Conservation (phyloP, 2,888 invertebrate genomes). For the Catocala sponsa region DNA sequence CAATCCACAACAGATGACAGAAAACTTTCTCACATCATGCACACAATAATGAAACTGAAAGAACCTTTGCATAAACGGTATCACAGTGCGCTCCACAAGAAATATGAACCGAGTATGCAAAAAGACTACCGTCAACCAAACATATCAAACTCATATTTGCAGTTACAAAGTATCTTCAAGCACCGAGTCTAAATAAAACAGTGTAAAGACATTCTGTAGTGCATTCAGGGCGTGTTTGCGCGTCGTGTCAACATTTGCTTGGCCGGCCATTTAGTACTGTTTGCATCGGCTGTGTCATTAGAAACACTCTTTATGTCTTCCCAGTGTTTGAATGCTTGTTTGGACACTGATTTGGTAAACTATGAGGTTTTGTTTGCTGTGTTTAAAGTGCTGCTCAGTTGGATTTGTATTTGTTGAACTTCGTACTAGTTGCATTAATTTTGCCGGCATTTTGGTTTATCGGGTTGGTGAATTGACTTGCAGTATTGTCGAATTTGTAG, state of each 20-base stretch:
- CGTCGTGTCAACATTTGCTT: constrained; percentile 46
- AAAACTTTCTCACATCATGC: too few species aligned
- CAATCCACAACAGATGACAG: too few species aligned
- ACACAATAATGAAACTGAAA: too few species aligned
- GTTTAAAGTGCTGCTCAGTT: background rate
- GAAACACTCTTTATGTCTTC: constrained; percentile 38
- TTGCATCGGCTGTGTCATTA: constrained; percentile 43
- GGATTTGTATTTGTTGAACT: too few species aligned
- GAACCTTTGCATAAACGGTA: too few species aligned
- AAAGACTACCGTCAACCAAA: constrained; percentile 19
- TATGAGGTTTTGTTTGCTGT: constrained; percentile 2
- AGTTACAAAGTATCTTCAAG: constrained; percentile 43
- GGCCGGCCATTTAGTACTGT: constrained; percentile 46
- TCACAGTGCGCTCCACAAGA: too few species aligned
- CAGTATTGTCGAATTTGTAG: too few species aligned
- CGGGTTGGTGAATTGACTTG: too few species aligned
- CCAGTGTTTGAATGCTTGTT: constrained; percentile 44
- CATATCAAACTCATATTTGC: constrained; percentile 46
- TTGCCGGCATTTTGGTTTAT: too few species aligned
- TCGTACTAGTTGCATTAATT: too few species aligned
- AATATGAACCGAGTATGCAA: constrained; percentile 7
- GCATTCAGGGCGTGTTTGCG: constrained; percentile 44
- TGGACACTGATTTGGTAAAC: constrained; percentile 30
- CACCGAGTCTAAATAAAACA: constrained; percentile 47
- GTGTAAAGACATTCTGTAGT: constrained; percentile 44